Percentiles rank a stretch among this genome's conserved stretches.
These are phyloP conservation scores for Ennomos fuscantarius DNA, from an alignment of 2,888 invertebrate genomes.

Conservation along the genomic window DNA sequence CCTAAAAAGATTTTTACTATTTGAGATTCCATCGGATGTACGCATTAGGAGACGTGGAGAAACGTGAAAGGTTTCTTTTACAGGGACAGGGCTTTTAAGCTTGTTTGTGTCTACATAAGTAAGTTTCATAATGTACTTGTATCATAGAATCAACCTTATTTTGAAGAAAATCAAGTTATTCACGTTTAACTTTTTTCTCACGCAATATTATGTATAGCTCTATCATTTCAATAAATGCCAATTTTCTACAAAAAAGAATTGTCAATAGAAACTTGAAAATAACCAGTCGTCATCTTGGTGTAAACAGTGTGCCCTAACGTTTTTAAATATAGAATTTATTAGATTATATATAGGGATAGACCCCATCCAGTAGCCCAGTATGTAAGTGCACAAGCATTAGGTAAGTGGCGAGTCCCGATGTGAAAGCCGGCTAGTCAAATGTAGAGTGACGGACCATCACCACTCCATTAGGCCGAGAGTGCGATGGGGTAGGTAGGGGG, in stretches of 20 bases:
- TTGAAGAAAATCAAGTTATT: no score
- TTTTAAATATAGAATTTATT: background rate
- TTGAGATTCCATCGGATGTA: conserved; percentile 70
- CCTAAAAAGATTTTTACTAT: conserved; percentile 84
- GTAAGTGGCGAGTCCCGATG: conserved; percentile 66
- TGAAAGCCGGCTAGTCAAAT: conserved; percentile 82
- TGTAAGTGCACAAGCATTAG: conserved; percentile 62
- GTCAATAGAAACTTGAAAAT: no score
- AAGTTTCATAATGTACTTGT: background rate
- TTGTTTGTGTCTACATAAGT: conserved; percentile 10
- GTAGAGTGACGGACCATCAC: conserved; percentile 81
- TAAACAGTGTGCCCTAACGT: background rate
- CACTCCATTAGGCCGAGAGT: conserved; percentile 75
- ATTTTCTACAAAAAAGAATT: no score
- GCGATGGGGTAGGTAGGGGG: conserved; percentile 55
- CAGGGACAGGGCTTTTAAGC: conserved; percentile 15
- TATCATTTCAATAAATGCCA: no score
- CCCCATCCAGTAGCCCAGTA: conserved; percentile 37
- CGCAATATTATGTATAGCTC: no score
- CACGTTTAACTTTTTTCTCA: no score
- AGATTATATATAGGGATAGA: conserved; percentile 14
- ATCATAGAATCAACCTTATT: no score
- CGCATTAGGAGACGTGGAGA: conserved; percentile 52
- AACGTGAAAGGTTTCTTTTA: conserved; percentile 37
- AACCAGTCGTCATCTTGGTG: no score